Conservation (phyloP, 2,797 vertebrate genomes). For the Erethizon dorsatum region DNA sequence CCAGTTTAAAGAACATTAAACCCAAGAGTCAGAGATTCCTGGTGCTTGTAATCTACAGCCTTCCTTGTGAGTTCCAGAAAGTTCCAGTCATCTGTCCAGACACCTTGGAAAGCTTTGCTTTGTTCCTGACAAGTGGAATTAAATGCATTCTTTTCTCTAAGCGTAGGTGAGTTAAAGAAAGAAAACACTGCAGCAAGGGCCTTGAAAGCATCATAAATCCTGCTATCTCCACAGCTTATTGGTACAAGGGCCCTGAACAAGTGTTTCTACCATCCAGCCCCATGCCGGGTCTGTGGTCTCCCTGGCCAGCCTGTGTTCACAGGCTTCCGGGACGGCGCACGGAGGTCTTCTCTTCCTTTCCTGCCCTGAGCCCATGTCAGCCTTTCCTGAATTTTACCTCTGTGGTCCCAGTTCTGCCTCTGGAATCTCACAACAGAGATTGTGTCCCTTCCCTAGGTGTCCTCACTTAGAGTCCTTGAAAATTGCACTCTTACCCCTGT, state of each 20-base stretch:
- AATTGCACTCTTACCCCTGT: rapidly evolving
- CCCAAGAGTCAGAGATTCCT: neutral
- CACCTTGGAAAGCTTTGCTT: neutral
- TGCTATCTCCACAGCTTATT: neutral
- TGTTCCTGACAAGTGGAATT: neutral
- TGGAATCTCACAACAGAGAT: neutral
- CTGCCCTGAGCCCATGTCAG: neutral
- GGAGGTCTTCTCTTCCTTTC: neutral
- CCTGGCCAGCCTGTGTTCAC: neutral
- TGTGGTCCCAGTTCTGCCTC: neutral
- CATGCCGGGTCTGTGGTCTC: rapidly evolving
- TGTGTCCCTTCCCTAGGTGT: neutral
- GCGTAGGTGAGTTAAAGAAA: neutral
- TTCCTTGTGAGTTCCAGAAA: constrained; percentile 6
- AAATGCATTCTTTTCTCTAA: neutral
- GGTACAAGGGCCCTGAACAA: neutral
- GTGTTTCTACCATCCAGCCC: neutral
- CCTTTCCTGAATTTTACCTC: neutral
- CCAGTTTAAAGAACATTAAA: neutral
- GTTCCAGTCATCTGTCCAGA: neutral
- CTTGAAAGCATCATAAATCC: neutral
- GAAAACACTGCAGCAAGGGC: neutral
- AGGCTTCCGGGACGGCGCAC: neutral
- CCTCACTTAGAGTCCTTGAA: neutral
- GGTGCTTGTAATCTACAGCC: neutral